phyloP scores from a whole-genome alignment of 2,797 vertebrate species.

The Artibeus jamaicensis region DNA sequence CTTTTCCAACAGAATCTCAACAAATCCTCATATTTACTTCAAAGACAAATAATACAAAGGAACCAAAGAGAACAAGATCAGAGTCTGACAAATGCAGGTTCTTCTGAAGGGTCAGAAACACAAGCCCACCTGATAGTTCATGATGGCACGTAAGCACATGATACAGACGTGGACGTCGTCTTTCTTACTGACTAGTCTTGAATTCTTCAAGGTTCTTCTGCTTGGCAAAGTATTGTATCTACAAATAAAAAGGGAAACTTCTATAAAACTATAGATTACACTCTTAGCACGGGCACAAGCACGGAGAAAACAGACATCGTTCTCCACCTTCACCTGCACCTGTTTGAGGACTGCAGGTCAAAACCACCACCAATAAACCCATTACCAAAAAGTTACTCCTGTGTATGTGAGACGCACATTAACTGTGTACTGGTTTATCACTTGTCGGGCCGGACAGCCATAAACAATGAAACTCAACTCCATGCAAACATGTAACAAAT shows the following conservation, averaged over 20 bases:
- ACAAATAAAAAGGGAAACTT: constrained; percentile 68
- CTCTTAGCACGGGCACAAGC: background rate
- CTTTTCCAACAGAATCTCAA: background rate
- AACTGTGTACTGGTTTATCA: background rate
- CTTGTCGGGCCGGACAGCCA: background rate
- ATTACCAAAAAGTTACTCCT: background rate
- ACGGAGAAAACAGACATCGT: background rate
- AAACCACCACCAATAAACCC: background rate
- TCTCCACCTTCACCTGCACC: background rate
- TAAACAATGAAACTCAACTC: background rate
- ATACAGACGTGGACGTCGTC: constrained; percentile 98
- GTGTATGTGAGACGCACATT: fast-evolving
- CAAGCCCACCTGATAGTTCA: constrained; percentile 96
- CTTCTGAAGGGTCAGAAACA: background rate
- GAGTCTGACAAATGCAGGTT: background rate
- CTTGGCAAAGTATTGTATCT: constrained; percentile 96
- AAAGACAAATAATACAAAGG: background rate
- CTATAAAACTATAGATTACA: background rate
- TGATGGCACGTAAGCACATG: constrained; percentile 97
- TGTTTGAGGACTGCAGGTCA: background rate
- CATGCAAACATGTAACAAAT: background rate
- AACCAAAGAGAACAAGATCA: background rate
- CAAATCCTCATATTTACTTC: constrained; percentile 5
- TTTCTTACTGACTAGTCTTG: constrained; percentile 95
- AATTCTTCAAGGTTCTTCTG: constrained; percentile 94